A percentile compares a stretch with the other conserved stretches of the same genome.
phyloP scores from a whole-genome alignment of 2,113 vertebrate species.

The Hystrix cristata region DNA sequence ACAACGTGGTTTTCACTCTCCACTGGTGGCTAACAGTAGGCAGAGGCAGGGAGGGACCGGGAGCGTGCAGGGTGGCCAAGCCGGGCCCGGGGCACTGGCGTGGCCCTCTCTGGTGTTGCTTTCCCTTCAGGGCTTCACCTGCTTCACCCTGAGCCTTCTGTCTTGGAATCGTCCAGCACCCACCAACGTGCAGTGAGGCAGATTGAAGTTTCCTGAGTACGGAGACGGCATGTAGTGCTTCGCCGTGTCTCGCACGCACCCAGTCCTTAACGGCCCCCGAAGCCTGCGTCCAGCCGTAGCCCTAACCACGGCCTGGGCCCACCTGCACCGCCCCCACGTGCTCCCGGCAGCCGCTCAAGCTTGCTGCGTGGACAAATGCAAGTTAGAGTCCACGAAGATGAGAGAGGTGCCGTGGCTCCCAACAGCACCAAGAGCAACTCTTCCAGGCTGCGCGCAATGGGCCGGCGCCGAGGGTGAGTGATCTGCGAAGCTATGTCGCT shows the following conservation, averaged over 20 bases:
- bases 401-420: neutral
- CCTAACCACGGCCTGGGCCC: too few species aligned
- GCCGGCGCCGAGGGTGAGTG: neutral
- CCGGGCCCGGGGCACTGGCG: too few species aligned
- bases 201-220: neutral
- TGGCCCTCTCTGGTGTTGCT: too few species aligned
- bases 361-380: rapidly evolving
- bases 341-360: neutral
- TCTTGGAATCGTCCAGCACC: neutral
- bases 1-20: conserved; percentile 7
- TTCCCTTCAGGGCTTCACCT: neutral
- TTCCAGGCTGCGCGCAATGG: neutral
- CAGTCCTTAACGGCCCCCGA: neutral
- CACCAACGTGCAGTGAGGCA: neutral
- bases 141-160: conserved; percentile 23
- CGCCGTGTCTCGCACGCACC: neutral
- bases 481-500: neutral
- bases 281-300: neutral
- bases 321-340: rapidly evolving
- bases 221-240: neutral
- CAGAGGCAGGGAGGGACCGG: neutral
- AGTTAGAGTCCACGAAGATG: rapidly evolving
- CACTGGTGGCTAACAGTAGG: neutral
- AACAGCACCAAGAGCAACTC: neutral
- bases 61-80: neutral